Percentiles rank a stretch among this genome's conserved stretches.
These are phyloP conservation scores for Synergus itoensis DNA, from an alignment of 2,888 invertebrate species.

Conservation along the genomic window DNA sequence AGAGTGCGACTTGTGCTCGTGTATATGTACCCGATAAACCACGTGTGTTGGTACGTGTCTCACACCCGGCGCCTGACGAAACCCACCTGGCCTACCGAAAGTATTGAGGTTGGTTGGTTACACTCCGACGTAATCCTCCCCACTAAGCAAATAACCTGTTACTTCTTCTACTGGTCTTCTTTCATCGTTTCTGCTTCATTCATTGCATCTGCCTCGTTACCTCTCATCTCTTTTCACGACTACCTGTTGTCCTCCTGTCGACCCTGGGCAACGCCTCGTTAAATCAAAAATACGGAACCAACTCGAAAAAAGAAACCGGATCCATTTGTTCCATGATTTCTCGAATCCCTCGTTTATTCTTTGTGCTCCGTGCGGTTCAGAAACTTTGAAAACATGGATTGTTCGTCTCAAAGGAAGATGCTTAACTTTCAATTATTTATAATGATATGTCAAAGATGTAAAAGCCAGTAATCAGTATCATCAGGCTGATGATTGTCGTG, in stretches of 20 bases:
- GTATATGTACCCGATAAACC: neutral
- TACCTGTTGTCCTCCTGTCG: constrained; percentile 49
- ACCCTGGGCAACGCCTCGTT: constrained; percentile 53
- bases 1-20: neutral
- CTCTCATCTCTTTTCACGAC: constrained; percentile 46
- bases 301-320: constrained; percentile 53
- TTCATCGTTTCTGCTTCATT: constrained; percentile 53
- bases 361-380: neutral
- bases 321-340: constrained; percentile 42
- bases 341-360: constrained; percentile 20
- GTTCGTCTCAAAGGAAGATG: neutral
- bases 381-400: constrained; percentile 19
- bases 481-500: no score
- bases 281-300: constrained; percentile 45
- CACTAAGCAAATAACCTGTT: constrained; percentile 62
- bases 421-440: constrained; percentile 34
- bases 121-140: constrained; percentile 38
- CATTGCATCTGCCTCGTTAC: constrained; percentile 63
- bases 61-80: constrained; percentile 51
- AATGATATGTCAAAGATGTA: constrained; percentile 13
- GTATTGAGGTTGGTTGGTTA: constrained; percentile 33
- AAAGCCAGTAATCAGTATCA: no score
- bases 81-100: constrained; percentile 63
- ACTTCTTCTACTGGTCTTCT: constrained; percentile 47
- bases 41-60: constrained; percentile 13